Evolutionary conservation across 2,888 invertebrate species (phyloP), one percentile per base, ranked within the genome.

Genomic region (Neoitamus cyanurus): DNA sequence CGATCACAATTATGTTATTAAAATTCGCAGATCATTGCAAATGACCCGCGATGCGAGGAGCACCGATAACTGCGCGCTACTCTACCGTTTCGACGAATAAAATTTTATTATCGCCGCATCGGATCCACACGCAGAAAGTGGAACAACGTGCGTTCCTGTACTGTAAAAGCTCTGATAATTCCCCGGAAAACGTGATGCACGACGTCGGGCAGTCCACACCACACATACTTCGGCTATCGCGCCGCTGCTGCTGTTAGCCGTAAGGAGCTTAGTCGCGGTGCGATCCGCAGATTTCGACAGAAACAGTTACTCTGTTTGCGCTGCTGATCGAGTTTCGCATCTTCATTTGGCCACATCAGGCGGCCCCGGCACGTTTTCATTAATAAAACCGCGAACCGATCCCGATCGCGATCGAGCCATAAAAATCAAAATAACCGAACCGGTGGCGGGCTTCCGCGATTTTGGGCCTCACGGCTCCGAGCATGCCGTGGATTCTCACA

Each of bases 111-210:
- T 70, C 70, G 70, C n/a, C 25, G 58, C 70, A 70, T 70, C 31
- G 30, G 70, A 30, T 70, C 11, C 70, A 11, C 70, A 11, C 6
- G 9, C 31, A 70, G 70, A 70, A 70, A 70, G 70, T 70, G 70
- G 70, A 70, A 70, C 70, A 70, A 3, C 31, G 70, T 31, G 58
- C 58, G 58, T 58, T 58, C 58, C 25, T 58, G n/a, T 13, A 70
- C 70, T 70, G 70, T 70, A 70, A 70, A 70, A 31, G n/a, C n/a
- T 30, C 70, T 70, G 70, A 70, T 70, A 70, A 70, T 31, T 58
- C 70, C 70, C n/a, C 31, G 34, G 28, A 30, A 20, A 34, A 70
- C 70, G 70, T 70, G 31, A 70, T n/a, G 58, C 58, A 58, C 58
- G 58, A 58, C 70, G 70, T 48, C 31, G 7, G 28, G n/a, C 31